Evolutionary conservation across 1,140 invertebrate species (phyloP), one percentile per base, ranked within the genome.

Genomic region (Babylonia areolata): DNA sequence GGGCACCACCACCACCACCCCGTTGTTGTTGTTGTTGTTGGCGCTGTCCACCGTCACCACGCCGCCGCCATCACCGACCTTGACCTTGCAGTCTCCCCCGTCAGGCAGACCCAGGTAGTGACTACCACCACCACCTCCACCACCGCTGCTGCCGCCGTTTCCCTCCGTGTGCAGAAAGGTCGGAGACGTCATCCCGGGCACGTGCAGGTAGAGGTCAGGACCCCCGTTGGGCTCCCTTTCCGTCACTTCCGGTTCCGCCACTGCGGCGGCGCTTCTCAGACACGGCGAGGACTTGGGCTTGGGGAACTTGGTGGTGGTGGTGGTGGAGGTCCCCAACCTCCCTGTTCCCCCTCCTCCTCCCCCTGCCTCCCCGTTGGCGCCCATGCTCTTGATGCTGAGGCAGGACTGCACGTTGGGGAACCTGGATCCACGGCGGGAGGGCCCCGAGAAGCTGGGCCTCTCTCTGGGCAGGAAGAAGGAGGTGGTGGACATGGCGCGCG

Each of bases 381-480:
- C 82, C 82, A 84, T 84, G 82, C 64, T 84, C 2, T 69, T 28
- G 64, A 84, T 37, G 40, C 82, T 84, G 82, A 84, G 17, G 69
- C 28, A 39, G 17, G 82, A 84, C 11, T 84, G 64, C 0, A 84
- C 64, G 37, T 58, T 69, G n/a, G 82, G 82, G 39, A 84, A 73
- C 39, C 31, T 84, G 69, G 82, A 84, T 37, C 69, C 40, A 5
- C 82, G 1, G 64, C 69, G 64, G 28, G 9, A 6, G 64, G 33
- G 35, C 31, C 37, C 35, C 0, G 82, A 40, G 28, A 88, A n/a
- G 75, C 87, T 88, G 78, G 81, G 15, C 2, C 87, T 82, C 2
- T 88, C 85, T 42, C 71, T 83, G 77, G n/a, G n/a, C n/a, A 86
- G 58, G 71, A 78, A 85, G 85, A 85, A 88, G 35, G 87, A 85